Evolutionary conservation across 2,888 invertebrate genomes (phyloP).

Genomic region (Tupiocoris notatus): DNA sequence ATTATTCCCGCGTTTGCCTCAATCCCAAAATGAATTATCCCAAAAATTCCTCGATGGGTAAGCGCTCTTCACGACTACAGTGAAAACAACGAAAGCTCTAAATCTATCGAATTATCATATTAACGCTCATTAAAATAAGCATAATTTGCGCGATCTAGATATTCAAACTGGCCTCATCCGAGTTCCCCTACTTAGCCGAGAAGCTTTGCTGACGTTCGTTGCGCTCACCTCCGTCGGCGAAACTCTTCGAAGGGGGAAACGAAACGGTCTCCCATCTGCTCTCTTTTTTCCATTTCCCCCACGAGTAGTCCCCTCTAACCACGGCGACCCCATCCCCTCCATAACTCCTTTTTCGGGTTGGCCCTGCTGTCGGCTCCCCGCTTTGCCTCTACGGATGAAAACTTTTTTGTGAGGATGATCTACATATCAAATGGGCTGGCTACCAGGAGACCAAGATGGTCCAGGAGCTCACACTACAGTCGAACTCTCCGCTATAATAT

Average conservation of each 20-base stretch:
- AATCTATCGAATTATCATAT: too few relatives aligned
- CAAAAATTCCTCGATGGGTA: too few relatives aligned
- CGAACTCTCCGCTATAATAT: neutral
- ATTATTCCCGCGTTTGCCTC: too few relatives aligned
- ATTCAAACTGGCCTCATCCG: too few relatives aligned
- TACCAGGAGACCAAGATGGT: constrained; percentile 22
- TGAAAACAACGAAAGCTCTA: too few relatives aligned
- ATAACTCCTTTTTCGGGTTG: neutral
- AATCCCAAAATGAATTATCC: too few relatives aligned
- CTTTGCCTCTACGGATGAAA: constrained; percentile 18
- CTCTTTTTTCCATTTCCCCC: too few relatives aligned
- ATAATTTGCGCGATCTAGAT: too few relatives aligned
- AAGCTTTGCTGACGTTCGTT: neutral
- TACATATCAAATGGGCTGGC: constrained; percentile 42
- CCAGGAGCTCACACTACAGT: constrained; percentile 19
- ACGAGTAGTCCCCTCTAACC: neutral
- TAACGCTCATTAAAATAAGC: too few relatives aligned
- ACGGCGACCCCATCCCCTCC: neutral
- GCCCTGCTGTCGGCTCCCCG: neutral
- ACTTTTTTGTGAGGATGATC: constrained; percentile 38
- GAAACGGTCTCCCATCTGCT: neutral
- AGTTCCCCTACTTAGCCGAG: too few relatives aligned
- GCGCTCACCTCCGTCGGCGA: neutral
- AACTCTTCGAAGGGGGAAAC: neutral
- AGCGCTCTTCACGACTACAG: too few relatives aligned